A percentile compares a stretch with the other conserved stretches of the same genome.
Evolutionary conservation across 37 sponge, comb jelly and placozoan species (phyloP).

Genomic region (Halisarca cf. caerulea): DNA sequence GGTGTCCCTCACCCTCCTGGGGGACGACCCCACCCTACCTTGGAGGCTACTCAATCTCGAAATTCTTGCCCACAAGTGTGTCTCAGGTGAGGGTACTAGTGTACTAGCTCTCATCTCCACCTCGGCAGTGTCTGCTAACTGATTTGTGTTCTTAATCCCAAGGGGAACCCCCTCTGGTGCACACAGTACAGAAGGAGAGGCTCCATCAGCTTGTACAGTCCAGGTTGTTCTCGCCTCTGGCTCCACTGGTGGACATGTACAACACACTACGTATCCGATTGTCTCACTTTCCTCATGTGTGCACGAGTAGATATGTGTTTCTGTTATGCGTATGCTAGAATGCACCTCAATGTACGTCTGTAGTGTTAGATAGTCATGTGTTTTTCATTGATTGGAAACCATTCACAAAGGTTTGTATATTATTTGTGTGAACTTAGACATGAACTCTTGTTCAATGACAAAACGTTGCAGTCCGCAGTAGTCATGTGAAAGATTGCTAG

Average conservation of each 20-base stretch:
- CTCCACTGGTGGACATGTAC: slow-evolving; percentile 70
- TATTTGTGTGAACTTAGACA: no score
- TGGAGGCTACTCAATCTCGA: slow-evolving; percentile 81
- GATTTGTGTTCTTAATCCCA: neutral
- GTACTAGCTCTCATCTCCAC: neutral
- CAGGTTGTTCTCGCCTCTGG: slow-evolving; percentile 67
- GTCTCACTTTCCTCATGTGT: no score
- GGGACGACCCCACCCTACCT: slow-evolving; percentile 81
- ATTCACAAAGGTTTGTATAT: no score
- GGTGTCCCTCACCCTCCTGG: slow-evolving; percentile 74
- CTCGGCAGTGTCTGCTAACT: neutral
- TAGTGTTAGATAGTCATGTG: no score
- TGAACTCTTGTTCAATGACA: no score
- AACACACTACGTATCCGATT: slow-evolving; percentile 64
- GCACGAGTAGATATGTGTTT: no score
- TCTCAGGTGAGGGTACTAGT: slow-evolving; percentile 47
- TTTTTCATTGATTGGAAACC: no score
- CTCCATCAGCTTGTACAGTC: slow-evolving; percentile 85
- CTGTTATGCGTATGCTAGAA: no score
- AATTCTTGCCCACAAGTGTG: slow-evolving; percentile 57
- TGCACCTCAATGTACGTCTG: no score
- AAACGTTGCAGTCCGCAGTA: no score
- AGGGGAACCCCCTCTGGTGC: slow-evolving; percentile 45
- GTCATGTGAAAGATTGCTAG: no score
- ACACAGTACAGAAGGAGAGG: slow-evolving; percentile 50